Evolutionary conservation across 2,888 invertebrate species (phyloP).

Genomic region (Tetramorium bicarinatum): DNA sequence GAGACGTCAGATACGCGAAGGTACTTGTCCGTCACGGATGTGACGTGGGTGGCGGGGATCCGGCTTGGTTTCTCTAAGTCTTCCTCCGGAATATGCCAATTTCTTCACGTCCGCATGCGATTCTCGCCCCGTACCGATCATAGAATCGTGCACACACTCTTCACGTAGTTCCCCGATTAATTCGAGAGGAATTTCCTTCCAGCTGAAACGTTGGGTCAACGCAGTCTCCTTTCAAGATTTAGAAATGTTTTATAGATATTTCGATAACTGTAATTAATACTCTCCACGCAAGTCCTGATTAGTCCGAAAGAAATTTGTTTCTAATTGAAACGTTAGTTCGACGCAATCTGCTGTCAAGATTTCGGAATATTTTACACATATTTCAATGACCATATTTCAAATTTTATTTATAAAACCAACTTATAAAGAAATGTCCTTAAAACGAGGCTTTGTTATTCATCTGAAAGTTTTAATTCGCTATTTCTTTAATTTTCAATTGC

Average conservation of each 20-base stretch:
- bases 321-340: not conserved
- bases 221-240: not conserved
- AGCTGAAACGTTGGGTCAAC: not conserved
- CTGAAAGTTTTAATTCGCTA: not conserved
- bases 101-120: not conserved
- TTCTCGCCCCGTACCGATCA: not conserved
- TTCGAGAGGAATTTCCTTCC: not conserved
- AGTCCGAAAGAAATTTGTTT: not conserved
- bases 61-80: slow-evolving; percentile 2
- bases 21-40: slow-evolving; percentile 67
- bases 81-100: not conserved
- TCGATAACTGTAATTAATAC: not conserved
- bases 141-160: not conserved
- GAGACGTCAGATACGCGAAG: slow-evolving; percentile 86
- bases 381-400: not conserved
- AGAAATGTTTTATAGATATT: not conserved
- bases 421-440: not conserved
- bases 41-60: not conserved
- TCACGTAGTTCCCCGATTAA: not conserved
- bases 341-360: not conserved
- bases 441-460: not conserved
- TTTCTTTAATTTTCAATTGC: not conserved
- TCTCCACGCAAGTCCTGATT: not conserved
- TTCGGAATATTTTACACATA: not conserved
- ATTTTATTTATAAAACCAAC: not conserved